phyloP scores from a whole-genome alignment of 2,113 vertebrate species.

The Morone chrysops region DNA sequence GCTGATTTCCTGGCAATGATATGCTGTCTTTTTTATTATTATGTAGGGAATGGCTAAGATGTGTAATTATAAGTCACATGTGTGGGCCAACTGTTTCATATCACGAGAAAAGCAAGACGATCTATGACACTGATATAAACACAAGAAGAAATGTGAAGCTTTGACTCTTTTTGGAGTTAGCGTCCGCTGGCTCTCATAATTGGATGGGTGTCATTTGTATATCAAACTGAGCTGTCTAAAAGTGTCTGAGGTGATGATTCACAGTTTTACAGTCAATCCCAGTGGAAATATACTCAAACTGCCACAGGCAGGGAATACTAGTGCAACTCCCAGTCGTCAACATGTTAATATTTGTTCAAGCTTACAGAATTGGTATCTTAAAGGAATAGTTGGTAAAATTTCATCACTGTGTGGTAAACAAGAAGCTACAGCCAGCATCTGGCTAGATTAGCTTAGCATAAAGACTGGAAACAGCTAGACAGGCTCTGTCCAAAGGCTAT shows the following conservation, averaged over 20 bases:
- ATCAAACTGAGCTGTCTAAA: slow-evolving; percentile 36
- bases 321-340: slow-evolving; percentile 6
- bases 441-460: slow-evolving; percentile 11
- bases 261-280: slow-evolving; percentile 47
- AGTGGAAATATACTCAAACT: slow-evolving; percentile 48
- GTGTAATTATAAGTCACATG: slow-evolving; percentile 67
- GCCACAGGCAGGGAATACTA: slow-evolving; percentile 33
- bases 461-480: neutral
- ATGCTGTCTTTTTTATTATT: slow-evolving; percentile 61
- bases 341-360: slow-evolving; percentile 38
- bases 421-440: neutral
- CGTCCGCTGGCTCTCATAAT: slow-evolving; percentile 17
- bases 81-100: slow-evolving; percentile 62
- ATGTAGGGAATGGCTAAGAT: slow-evolving; percentile 46
- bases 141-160: slow-evolving; percentile 28
- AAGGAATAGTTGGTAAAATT: neutral
- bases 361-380: neutral
- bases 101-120: slow-evolving; percentile 23
- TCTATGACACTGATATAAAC: slow-evolving; percentile 39
- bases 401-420: neutral
- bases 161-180: slow-evolving; percentile 25
- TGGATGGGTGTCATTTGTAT: slow-evolving; percentile 15
- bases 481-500: neutral
- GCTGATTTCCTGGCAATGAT: slow-evolving; percentile 72
- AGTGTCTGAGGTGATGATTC: slow-evolving; percentile 48